A percentile compares a stretch with the other conserved stretches of the same genome.
Conservation (phyloP, 2,888 invertebrate species). For the Pachymerium ferrugineum region DNA sequence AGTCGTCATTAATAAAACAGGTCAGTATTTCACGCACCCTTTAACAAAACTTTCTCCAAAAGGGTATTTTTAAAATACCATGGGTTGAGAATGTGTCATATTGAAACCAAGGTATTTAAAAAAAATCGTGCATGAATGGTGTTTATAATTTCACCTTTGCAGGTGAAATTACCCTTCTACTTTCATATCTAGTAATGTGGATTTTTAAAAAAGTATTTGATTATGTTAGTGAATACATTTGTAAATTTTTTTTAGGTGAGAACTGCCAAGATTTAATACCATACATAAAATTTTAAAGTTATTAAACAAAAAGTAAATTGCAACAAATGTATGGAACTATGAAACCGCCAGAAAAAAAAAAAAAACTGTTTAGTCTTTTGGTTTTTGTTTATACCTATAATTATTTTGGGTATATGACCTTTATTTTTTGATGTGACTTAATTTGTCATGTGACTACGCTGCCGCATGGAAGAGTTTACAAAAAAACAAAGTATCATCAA, state of each 20-base stretch:
- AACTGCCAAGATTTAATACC: conserved; percentile 8
- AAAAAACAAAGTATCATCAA: background rate
- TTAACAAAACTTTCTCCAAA: too few relatives aligned
- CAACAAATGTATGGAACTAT: conserved; percentile 13
- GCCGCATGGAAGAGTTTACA: too few relatives aligned
- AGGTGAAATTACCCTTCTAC: background rate
- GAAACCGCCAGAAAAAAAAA: background rate
- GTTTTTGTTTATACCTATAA: conserved; percentile 10
- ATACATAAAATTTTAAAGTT: background rate
- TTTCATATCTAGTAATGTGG: background rate
- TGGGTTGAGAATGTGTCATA: background rate
- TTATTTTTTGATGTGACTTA: background rate
- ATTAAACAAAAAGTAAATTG: background rate
- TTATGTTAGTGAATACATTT: conserved; percentile 2
- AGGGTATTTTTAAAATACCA: too few relatives aligned
- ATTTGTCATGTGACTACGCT: background rate
- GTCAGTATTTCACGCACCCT: background rate
- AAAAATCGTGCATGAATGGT: too few relatives aligned
- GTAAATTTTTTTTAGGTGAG: conserved; percentile 24
- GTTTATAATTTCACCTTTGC: background rate
- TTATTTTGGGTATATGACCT: conserved; percentile 12
- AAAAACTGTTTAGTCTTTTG: background rate
- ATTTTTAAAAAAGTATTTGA: background rate
- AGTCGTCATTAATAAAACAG: conserved; percentile 39
- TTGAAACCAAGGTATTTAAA: too few relatives aligned